Evolutionary conservation across 2,797 vertebrate species (phyloP), one percentile per base, ranked within the genome.

Genomic region (Enteromius mattozi): DNA sequence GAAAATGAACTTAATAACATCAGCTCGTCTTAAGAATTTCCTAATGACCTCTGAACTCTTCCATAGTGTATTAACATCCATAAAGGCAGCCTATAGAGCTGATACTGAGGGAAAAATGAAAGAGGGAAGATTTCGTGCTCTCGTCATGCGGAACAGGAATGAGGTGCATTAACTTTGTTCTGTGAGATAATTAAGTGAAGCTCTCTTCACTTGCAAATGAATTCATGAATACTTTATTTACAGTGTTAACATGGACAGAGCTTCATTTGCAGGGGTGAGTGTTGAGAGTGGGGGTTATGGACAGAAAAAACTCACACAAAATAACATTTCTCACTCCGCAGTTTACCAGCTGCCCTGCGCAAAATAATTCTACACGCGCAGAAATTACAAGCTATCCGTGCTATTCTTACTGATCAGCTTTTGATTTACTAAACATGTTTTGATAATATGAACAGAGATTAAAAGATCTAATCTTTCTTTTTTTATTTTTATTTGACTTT

Each of bases 211-310:
- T 83, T 85, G 78, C 54, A 77, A 86, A 87, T 86, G 61, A 76
- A 84, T 72, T 89, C 82, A 88, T 80, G 82, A 82, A 85, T 87
- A 86, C 78, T 85, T 86, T 65, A 87, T 87, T 88, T 87, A 84
- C n/a, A 61, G 56, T 61, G 56, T 5, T 61, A 61, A 59, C 54
- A 33, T 35, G 21, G 65, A 83, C 79, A 63, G 80, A 4, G 45
- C 59, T 85, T 85, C 9, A 84, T 80, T 84, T 89, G 80, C n/a
- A 6, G 71, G 78, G 65, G 66, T 78, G 72, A 88, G 80, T 69
- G 51, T 78, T 79, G 45, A 72, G 40, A 71, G 16, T 9, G 3
- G 3, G 13, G 78, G 79, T 87, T 82, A 86, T n/a, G 27, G 68
- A 77, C 65, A 77, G 75, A 40, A 70, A 71, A 86, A 40, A n/a